Percentiles rank a stretch among this genome's conserved stretches.
Evolutionary conservation across 2,113 vertebrate species (phyloP).

Genomic region (Isurus oxyrinchus): DNA sequence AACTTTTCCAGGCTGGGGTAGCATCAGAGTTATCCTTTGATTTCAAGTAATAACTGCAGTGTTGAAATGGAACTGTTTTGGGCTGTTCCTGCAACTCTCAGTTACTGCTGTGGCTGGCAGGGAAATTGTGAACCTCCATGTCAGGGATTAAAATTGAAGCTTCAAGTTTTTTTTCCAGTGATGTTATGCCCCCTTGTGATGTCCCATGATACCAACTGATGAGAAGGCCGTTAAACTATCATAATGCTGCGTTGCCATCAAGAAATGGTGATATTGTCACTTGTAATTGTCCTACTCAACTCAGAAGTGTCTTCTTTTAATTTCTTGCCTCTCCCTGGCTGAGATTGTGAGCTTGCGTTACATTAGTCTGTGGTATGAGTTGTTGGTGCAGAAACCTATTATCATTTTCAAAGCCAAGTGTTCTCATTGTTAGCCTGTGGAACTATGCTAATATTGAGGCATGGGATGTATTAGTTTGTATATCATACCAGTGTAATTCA

Average conservation of each 20-base stretch:
- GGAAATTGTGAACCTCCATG: not conserved
- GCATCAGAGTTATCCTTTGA: not conserved
- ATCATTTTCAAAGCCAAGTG: not conserved
- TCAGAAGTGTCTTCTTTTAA: not conserved
- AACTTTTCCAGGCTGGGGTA: not conserved
- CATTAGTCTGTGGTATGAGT: not conserved
- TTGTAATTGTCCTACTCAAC: not conserved
- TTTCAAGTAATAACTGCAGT: not conserved
- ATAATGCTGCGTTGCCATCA: not conserved
- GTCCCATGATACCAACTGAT: not conserved
- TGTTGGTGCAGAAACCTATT: not conserved
- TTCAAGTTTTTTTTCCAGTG: not conserved
- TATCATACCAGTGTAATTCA: no score
- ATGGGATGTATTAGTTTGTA: not conserved
- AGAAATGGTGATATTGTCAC: not conserved
- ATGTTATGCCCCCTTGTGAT: not conserved
- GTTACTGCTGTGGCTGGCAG: not conserved
- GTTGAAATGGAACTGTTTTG: not conserved
- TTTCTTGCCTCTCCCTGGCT: not conserved
- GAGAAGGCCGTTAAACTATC: not conserved
- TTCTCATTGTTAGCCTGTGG: not conserved
- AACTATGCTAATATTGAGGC: not conserved
- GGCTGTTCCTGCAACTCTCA: not conserved
- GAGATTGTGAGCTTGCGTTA: not conserved
- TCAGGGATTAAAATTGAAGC: not conserved